These are phyloP conservation scores for Dendrolimus kikuchii DNA, from an alignment of 1,140 invertebrate genomes.

Conservation along the genomic window DNA sequence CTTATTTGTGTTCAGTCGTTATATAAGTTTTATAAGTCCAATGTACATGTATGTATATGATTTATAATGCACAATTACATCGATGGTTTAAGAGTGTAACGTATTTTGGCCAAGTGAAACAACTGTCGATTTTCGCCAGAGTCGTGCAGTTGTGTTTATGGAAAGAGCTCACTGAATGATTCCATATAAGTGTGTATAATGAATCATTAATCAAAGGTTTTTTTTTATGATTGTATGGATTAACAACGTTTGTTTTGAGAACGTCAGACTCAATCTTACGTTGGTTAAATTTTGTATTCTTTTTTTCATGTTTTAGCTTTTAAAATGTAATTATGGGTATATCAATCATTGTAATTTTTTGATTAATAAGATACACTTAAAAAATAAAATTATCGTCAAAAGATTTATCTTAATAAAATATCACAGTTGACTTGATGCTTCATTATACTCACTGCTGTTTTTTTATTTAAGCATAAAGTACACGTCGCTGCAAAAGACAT, in stretches of 20 bases:
- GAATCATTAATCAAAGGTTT: too few species aligned
- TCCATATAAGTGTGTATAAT: conserved; percentile 21
- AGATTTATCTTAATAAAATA: conserved; percentile 60
- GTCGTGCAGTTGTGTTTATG: conserved; percentile 12
- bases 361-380: conserved; percentile 9
- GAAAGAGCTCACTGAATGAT: conserved; percentile 20
- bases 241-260: too few species aligned
- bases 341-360: too few species aligned
- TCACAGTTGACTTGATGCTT: too few species aligned
- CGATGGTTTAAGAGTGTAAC: conserved; percentile 25
- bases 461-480: conserved; percentile 56
- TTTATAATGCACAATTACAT: conserved; percentile 52
- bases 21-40: conserved; percentile 25
- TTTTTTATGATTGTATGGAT: too few species aligned
- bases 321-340: too few species aligned
- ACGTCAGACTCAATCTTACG: too few species aligned
- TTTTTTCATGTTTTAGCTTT: too few species aligned
- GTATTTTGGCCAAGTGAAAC: conserved; percentile 13
- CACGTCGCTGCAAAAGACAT: conserved; percentile 61
- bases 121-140: conserved; percentile 46
- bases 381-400: conserved; percentile 62
- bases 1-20: conserved; percentile 35
- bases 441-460: conserved; percentile 16
- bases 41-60: conserved; percentile 57
- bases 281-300: too few species aligned